Evolutionary conservation across 1,140 invertebrate species (phyloP).

Genomic region (Drosophila kurseongensis): DNA sequence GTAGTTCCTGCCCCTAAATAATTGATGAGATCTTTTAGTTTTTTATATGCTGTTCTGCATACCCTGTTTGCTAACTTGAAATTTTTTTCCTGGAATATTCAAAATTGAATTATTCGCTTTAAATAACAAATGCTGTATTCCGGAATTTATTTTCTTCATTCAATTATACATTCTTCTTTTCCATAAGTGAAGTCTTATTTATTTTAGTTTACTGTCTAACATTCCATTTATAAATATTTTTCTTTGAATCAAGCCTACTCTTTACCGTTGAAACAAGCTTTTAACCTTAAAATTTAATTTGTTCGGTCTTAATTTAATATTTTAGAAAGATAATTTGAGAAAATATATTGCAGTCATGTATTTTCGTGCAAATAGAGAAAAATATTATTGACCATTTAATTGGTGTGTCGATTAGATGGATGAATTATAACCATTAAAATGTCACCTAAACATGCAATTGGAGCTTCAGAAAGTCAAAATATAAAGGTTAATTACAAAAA

Average conservation of each 20-base stretch:
- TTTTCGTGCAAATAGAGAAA: neutral
- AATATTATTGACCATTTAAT: neutral
- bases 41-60: constrained; percentile 1
- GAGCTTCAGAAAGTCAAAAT: too few species aligned
- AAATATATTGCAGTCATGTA: neutral
- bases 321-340: neutral
- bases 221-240: neutral
- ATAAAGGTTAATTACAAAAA: too few species aligned
- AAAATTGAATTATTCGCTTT: too few species aligned
- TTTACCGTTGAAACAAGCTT: too few species aligned
- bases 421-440: neutral
- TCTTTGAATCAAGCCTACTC: neutral
- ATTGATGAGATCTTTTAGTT: constrained; percentile 7
- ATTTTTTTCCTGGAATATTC: too few species aligned
- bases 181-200: neutral
- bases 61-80: too few species aligned
- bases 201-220: neutral
- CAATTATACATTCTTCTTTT: neutral
- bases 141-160: neutral
- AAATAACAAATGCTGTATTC: neutral
- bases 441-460: neutral
- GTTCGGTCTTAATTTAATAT: neutral
- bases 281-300: too few species aligned
- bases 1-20: constrained; percentile 20
- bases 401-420: too few species aligned